phyloP scores from a whole-genome alignment of 2,113 vertebrate genomes.

The Rhabdornis inornatus region DNA sequence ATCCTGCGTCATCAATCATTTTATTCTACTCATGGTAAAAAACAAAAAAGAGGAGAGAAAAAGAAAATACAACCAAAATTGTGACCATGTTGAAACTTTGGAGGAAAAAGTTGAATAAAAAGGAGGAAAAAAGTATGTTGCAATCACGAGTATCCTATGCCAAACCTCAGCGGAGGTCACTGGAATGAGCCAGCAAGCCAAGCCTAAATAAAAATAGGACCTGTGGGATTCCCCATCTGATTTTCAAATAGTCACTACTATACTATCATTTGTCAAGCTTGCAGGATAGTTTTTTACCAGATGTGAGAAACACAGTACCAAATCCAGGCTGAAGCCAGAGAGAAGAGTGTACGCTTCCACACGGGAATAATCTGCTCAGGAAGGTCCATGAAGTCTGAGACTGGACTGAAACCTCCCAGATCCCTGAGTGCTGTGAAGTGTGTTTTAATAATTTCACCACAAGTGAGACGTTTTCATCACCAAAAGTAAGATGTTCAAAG shows the following conservation, averaged over 20 bases:
- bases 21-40: neutral
- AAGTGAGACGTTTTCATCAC: neutral
- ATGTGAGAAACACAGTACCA: neutral
- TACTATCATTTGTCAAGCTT: neutral
- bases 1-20: neutral
- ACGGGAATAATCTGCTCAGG: neutral
- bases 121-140: neutral
- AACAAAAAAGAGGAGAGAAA: neutral
- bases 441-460: neutral
- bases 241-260: neutral
- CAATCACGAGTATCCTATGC: neutral
- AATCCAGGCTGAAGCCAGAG: neutral
- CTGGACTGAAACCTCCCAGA: neutral
- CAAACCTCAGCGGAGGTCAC: neutral
- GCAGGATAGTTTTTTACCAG: neutral
- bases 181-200: neutral
- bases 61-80: neutral
- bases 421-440: neutral
- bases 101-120: neutral
- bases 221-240: neutral
- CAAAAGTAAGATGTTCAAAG: rapidly evolving
- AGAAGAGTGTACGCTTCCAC: neutral
- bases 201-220: neutral
- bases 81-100: neutral
- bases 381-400: neutral